phyloP scores from a whole-genome alignment of 2,888 invertebrate species.

The Sceliomorpha sp. region DNA sequence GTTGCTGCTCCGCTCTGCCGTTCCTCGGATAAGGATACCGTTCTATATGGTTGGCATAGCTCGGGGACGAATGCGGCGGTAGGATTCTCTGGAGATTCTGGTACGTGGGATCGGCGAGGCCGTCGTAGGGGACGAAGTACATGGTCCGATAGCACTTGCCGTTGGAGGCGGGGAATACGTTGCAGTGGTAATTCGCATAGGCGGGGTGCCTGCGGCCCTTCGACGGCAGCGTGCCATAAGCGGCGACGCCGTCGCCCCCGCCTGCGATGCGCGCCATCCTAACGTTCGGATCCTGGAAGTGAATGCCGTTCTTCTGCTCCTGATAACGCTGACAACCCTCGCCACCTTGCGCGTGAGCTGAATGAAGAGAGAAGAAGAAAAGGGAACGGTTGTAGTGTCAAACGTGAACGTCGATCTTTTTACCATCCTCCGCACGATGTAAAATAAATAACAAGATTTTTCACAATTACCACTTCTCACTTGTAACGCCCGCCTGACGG shows the following conservation, averaged over 20 bases:
- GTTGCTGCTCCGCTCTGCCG: constrained; percentile 56
- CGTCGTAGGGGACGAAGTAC: constrained; percentile 78
- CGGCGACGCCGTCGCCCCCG: constrained; percentile 61
- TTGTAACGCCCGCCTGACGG: no score
- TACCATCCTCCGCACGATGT: no score
- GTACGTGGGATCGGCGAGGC: constrained; percentile 75
- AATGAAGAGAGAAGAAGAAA: no score
- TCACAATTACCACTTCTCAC: no score
- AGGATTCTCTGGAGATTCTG: constrained; percentile 76
- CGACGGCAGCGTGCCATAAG: constrained; percentile 65
- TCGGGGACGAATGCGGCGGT: constrained; percentile 69
- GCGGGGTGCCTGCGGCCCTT: constrained; percentile 44
- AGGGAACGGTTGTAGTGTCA: no score
- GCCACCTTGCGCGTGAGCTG: constrained; percentile 33
- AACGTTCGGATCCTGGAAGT: constrained; percentile 64
- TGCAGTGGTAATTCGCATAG: constrained; percentile 66
- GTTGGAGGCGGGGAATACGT: constrained; percentile 58
- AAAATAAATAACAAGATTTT: no score
- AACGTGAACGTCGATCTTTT: no score
- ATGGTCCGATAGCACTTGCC: constrained; percentile 77
- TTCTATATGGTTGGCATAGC: constrained; percentile 75
- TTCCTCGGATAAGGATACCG: constrained; percentile 75
- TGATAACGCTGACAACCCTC: constrained; percentile 61
- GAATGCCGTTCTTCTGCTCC: constrained; percentile 67
- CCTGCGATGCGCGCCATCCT: constrained; percentile 68